Evolutionary conservation across 2,113 vertebrate species (phyloP).

Genomic region (Hylia prasina): DNA sequence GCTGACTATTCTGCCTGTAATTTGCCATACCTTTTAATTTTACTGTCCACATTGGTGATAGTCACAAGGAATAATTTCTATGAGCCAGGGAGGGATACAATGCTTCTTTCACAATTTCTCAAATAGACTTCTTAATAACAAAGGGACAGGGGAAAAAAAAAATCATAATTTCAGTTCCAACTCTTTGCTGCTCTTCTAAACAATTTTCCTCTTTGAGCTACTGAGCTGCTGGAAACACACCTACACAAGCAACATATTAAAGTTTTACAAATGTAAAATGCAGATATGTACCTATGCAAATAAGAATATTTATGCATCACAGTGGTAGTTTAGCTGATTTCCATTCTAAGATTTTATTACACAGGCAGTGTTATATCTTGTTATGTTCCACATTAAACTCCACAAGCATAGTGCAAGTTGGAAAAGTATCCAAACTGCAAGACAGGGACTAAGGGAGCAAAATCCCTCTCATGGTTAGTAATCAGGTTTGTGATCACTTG

Average conservation of each 20-base stretch:
- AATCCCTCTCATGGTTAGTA: accelerated
- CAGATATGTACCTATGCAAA: background rate
- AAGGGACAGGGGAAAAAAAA: background rate
- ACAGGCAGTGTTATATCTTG: background rate
- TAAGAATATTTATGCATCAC: background rate
- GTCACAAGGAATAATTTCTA: background rate
- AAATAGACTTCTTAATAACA: background rate
- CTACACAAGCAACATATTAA: background rate
- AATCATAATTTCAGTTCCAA: background rate
- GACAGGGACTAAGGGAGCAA: background rate
- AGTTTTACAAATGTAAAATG: background rate
- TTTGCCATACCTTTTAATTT: background rate
- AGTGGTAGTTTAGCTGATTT: background rate
- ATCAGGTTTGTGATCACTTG: background rate
- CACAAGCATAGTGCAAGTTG: background rate
- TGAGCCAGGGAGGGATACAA: background rate
- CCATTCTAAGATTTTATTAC: background rate
- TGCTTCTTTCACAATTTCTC: background rate
- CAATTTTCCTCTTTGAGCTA: background rate
- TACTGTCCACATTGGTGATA: background rate
- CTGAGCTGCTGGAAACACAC: background rate
- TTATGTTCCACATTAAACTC: background rate
- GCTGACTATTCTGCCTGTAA: background rate
- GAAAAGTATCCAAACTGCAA: background rate
- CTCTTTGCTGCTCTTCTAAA: background rate